Percentiles rank a stretch among this genome's conserved stretches.
Evolutionary conservation across 2,113 vertebrate species (phyloP).

Genomic region (Electrona antarctica): DNA sequence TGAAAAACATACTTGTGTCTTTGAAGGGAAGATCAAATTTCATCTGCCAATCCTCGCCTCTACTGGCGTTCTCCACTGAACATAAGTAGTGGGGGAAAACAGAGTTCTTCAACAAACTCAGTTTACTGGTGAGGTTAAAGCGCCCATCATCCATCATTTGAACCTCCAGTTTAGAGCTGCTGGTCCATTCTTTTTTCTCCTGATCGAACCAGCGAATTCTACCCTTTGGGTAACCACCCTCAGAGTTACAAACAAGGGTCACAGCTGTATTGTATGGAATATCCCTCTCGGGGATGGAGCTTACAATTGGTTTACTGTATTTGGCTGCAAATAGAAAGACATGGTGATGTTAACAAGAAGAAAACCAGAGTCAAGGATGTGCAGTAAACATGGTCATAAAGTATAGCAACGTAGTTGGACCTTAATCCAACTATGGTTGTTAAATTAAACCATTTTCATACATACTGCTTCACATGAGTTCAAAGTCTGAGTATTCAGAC

Average conservation of each 20-base stretch:
- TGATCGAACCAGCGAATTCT: conserved; percentile 65
- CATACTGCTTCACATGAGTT: no score
- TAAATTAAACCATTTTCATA: no score
- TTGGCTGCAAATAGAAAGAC: conserved; percentile 52
- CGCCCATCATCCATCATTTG: conserved; percentile 3
- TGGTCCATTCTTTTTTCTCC: not conserved
- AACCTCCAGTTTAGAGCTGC: not conserved
- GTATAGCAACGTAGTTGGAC: no score
- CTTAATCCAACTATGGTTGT: no score
- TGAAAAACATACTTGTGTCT: not conserved
- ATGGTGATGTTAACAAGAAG: not conserved
- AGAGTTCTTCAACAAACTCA: conserved; percentile 8
- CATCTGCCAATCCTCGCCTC: not conserved
- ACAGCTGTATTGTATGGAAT: no score
- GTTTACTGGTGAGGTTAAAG: conserved; percentile 56
- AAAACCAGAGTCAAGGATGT: not conserved
- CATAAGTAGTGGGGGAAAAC: conserved; percentile 32
- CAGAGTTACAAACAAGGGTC: conserved; percentile 50
- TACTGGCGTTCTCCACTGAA: conserved; percentile 41
- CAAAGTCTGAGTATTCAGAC: no score
- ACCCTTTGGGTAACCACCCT: conserved; percentile 67
- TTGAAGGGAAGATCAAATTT: accelerated
- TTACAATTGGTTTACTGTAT: conserved; percentile 46
- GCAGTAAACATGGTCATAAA: no score
- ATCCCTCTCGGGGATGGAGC: not conserved